phyloP scores from a whole-genome alignment of 2,113 vertebrate genomes.

The Xiphophorus couchianus region DNA sequence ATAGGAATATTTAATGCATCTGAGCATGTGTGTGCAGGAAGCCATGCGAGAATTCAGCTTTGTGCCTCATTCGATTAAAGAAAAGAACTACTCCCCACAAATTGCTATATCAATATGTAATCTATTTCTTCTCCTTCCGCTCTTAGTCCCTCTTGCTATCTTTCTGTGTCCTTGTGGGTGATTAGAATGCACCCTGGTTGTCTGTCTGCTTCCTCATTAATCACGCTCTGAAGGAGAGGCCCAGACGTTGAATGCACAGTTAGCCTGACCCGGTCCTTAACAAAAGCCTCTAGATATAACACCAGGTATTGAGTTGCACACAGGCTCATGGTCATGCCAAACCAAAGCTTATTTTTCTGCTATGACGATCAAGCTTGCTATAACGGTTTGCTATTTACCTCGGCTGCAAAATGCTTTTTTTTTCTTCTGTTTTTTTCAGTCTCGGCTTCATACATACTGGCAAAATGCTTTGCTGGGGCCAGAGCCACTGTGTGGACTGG shows the following conservation, averaged over 20 bases:
- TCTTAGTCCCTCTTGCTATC: conserved; percentile 6
- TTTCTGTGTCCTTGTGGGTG: conserved; percentile 62
- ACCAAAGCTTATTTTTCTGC: conserved; percentile 21
- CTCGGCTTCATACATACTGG: conserved; percentile 33
- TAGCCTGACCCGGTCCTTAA: conserved; percentile 49
- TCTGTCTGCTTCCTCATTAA: conserved; percentile 69
- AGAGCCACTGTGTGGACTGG: conserved; percentile 63
- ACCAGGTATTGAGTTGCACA: conserved; percentile 15
- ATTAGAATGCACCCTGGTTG: conserved; percentile 64
- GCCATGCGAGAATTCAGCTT: conserved; percentile 6
- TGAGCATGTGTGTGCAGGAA: conserved; percentile 15
- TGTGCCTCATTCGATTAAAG: conserved; percentile 12
- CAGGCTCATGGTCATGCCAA: conserved; percentile 7
- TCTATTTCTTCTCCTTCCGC: conserved; percentile 6
- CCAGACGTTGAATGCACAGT: conserved; percentile 58
- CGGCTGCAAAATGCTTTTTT: not conserved
- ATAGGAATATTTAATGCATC: conserved; percentile 28
- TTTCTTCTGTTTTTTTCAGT: not conserved
- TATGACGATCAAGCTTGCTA: conserved; percentile 18
- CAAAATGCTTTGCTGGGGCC: conserved; percentile 49
- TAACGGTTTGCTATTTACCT: conserved; percentile 37
- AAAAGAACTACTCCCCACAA: conserved; percentile 1
- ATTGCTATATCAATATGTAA: conserved; percentile 21
- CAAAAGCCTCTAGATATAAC: conserved; percentile 48
- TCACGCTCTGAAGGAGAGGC: conserved; percentile 59